Conservation (phyloP, 2,113 vertebrate genomes). For the Ranitomeya imitator region DNA sequence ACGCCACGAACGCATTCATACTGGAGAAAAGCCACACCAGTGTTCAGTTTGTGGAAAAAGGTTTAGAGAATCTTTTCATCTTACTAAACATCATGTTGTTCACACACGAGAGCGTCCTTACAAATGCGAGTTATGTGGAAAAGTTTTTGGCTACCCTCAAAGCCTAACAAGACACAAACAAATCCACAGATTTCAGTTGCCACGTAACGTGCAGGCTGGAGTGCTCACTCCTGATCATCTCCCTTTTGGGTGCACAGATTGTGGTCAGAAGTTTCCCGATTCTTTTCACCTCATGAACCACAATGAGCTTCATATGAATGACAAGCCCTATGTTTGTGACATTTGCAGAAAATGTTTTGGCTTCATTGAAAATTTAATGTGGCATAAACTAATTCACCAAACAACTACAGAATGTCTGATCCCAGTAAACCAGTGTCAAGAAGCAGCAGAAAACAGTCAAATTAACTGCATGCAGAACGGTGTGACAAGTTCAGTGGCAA, state of each 20-base stretch:
- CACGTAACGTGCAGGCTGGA: slow-evolving; percentile 62
- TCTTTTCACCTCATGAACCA: slow-evolving; percentile 73
- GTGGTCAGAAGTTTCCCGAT: slow-evolving; percentile 72
- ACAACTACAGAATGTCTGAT: slow-evolving; percentile 72
- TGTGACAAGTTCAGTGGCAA: slow-evolving; percentile 64
- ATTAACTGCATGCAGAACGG: slow-evolving; percentile 75
- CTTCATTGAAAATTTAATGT: slow-evolving; percentile 76
- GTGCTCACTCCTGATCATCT: slow-evolving; percentile 67
- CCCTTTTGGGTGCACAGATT: slow-evolving; percentile 70
- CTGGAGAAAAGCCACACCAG: slow-evolving; percentile 84
- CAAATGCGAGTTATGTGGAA: slow-evolving; percentile 89
- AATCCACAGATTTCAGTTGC: slow-evolving; percentile 78
- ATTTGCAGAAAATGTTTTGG: slow-evolving; percentile 72
- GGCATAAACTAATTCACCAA: slow-evolving; percentile 74
- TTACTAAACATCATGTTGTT: slow-evolving; percentile 90
- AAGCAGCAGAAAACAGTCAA: slow-evolving; percentile 68
- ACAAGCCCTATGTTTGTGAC: slow-evolving; percentile 70
- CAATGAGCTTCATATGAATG: slow-evolving; percentile 69
- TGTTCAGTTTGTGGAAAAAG: slow-evolving; percentile 89
- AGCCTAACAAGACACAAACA: slow-evolving; percentile 89
- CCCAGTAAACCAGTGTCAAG: slow-evolving; percentile 69
- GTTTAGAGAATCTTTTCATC: slow-evolving; percentile 88
- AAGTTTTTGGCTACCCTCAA: slow-evolving; percentile 90
- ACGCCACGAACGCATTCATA: slow-evolving; percentile 86
- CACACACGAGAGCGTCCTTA: slow-evolving; percentile 91